These are phyloP conservation scores for Tillus elongatus DNA, from an alignment of 2,888 invertebrate genomes.

Conservation along the genomic window DNA sequence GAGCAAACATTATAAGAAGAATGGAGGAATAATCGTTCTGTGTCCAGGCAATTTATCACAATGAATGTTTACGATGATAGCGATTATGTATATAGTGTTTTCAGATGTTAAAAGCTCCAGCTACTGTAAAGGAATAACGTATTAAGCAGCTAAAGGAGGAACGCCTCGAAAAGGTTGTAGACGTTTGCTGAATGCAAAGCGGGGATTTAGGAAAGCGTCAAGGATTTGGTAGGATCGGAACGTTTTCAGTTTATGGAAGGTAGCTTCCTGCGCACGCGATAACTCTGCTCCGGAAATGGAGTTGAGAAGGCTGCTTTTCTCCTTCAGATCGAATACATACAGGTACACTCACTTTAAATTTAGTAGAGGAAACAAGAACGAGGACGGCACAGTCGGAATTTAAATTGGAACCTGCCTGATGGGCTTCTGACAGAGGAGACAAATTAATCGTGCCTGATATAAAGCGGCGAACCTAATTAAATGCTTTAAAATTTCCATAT, in stretches of 20 bases:
- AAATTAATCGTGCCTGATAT: too few species aligned
- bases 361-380: too few species aligned
- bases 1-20: not conserved
- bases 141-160: conserved; percentile 14
- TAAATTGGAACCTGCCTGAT: too few species aligned
- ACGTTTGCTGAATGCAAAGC: conserved; percentile 39
- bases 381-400: too few species aligned
- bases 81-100: conserved; percentile 20
- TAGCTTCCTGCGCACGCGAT: conserved; percentile 36
- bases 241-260: conserved; percentile 38
- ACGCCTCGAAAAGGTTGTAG: conserved; percentile 19
- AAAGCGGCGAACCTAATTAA: too few species aligned
- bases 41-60: conserved; percentile 14
- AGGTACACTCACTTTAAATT: too few species aligned
- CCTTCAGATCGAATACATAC: too few species aligned
- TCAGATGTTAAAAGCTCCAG: conserved; percentile 16
- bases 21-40: not conserved
- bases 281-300: conserved; percentile 27
- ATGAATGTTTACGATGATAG: conserved; percentile 12
- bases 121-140: conserved; percentile 14
- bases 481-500: too few species aligned
- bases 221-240: conserved; percentile 37
- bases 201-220: conserved; percentile 36
- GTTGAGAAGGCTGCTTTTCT: conserved; percentile 10
- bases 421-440: too few species aligned